Percentiles rank a stretch among this genome's conserved stretches.
Conservation (phyloP, 2,113 vertebrate species). For the Dermatemys mawii region DNA sequence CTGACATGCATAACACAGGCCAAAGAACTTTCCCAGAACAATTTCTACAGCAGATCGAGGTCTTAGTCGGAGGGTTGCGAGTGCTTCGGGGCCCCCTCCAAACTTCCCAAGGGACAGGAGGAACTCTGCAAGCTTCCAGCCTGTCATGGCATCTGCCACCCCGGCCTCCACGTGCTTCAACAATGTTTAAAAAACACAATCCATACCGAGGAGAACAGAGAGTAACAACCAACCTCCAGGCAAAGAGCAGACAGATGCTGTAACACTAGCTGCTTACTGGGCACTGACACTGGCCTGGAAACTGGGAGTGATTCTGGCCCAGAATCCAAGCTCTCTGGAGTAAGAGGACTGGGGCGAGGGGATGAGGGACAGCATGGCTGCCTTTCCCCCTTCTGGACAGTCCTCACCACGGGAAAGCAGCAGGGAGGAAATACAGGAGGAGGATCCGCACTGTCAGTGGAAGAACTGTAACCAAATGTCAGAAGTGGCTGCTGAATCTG, state of each 20-base stretch:
- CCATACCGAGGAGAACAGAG: no score
- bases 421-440: background rate
- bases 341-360: background rate
- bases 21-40: background rate
- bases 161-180: no score
- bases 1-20: background rate
- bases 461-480: background rate
- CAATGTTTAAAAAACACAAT: no score
- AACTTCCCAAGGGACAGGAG: background rate
- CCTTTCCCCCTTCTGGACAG: background rate
- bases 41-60: background rate
- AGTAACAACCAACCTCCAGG: no score
- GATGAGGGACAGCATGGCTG: background rate
- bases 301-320: background rate
- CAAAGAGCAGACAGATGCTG: background rate
- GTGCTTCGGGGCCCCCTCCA: background rate
- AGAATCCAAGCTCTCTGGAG: background rate
- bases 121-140: background rate
- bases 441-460: background rate
- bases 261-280: background rate
- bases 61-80: accelerated
- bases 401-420: background rate
- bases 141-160: background rate
- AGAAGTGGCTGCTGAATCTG: background rate
- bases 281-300: background rate